A percentile compares a stretch with the other conserved stretches of the same genome.
Evolutionary conservation across 2,888 invertebrate genomes (phyloP).

Genomic region (Mantis religiosa): DNA sequence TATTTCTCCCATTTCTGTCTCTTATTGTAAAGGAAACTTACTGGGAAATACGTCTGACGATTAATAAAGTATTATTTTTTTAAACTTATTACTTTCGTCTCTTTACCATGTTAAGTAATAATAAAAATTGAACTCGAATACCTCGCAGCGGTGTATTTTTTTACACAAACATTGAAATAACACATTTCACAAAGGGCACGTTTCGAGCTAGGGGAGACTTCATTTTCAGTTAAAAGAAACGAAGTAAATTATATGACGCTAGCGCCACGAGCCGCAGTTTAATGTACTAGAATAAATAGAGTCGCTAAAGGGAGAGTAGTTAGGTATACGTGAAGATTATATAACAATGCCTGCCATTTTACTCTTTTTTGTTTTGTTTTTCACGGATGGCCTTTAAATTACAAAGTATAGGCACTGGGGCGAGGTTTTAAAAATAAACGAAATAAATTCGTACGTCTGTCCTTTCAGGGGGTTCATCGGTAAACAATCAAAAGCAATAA

Average conservation of each 20-base stretch:
- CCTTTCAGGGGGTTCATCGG: background rate
- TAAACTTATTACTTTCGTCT: background rate
- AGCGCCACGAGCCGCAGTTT: background rate
- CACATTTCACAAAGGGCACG: background rate
- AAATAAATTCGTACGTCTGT: background rate
- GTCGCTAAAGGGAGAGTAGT: background rate
- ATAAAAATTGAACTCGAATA: background rate
- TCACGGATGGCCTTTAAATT: background rate
- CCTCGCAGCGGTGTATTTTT: background rate
- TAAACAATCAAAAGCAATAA: background rate
- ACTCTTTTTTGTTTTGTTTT: background rate
- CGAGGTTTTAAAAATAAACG: background rate
- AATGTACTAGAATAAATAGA: background rate
- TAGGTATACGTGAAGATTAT: background rate
- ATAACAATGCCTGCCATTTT: background rate
- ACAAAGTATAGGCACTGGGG: background rate
- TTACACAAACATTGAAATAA: background rate
- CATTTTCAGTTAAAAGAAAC: background rate
- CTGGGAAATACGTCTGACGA: no score
- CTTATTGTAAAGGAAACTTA: no score
- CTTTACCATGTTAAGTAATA: background rate
- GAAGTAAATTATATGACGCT: background rate
- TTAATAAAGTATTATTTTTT: no score
- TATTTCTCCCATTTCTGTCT: no score
- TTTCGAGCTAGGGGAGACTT: background rate